Evolutionary conservation across 2,888 invertebrate genomes (phyloP), one percentile per base, ranked within the genome.

Genomic region (Leptarthrus brevirostris): DNA sequence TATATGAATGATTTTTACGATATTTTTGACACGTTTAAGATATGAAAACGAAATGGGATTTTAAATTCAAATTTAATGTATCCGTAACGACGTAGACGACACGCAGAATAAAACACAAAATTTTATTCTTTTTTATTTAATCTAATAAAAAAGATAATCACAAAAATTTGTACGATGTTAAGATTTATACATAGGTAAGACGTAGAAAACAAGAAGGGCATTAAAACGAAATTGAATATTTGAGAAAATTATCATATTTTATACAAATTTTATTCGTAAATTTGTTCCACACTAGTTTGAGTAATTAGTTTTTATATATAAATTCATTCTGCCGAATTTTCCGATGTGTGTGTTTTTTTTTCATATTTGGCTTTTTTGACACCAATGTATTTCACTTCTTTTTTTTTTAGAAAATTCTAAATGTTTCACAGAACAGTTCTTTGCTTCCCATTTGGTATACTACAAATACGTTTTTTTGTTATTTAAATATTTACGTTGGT

Each of bases 401-500:
- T n/a, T n/a, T n/a, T n/a, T n/a, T n/a, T n/a, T n/a, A n/a, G n/a
- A n/a, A n/a, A n/a, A n/a, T n/a, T 24, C 4, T 49, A 20, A 18
- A 8, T 49, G n/a, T 66, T 73, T 73, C 73, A 73, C 73, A 73
- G 73, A 64, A 73, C 53, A 66, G 73, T 73, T 73, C 73, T 53
- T 73, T 73, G 73, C 73, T 73, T 73, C 73, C 53, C 66, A 73
- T 73, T 53, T 61, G 24, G 61, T 73, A 73, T 73, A 30, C 34
- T 72, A 72, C 72, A 72, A 72, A 72, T 40, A 53, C 30, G 2
- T 52, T 71, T 40, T 18, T 54, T 54, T 22, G 16, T 70, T 26
- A 69, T 69, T 12, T n/a, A 12, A 12, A 1, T 40, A 12, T 12
- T 40, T 40, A 40, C n/a, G 8, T 12, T 40, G 6, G n/a, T 40